Evolutionary conservation across 2,113 vertebrate genomes (phyloP).

Genomic region (Manacus vitellinus): DNA sequence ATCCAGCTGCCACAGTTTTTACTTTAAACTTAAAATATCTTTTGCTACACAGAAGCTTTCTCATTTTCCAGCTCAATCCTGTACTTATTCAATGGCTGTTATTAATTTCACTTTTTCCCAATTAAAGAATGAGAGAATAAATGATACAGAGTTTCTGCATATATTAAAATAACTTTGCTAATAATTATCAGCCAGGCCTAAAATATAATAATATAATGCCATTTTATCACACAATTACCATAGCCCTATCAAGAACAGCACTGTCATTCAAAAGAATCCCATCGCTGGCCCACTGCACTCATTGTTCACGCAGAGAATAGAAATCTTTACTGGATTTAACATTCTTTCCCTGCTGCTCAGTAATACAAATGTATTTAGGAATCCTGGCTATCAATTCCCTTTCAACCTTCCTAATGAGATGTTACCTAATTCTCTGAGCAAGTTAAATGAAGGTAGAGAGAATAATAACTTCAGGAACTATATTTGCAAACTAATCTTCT

Average conservation of each 20-base stretch:
- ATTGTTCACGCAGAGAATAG: constrained; percentile 51
- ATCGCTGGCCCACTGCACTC: not conserved
- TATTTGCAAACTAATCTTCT: constrained; percentile 37
- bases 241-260: constrained; percentile 11
- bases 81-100: constrained; percentile 18
- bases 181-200: constrained; percentile 26
- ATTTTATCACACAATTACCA: constrained; percentile 15
- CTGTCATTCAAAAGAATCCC: constrained; percentile 52
- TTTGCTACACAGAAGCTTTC: constrained; percentile 16
- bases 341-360: constrained; percentile 41
- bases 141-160: not conserved
- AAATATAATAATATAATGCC: constrained; percentile 4
- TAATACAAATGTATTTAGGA: constrained; percentile 45
- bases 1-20: not conserved
- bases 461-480: constrained; percentile 27
- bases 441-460: constrained; percentile 22
- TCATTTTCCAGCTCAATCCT: constrained; percentile 18
- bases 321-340: constrained; percentile 38
- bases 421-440: constrained; percentile 36
- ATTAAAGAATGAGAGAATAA: constrained; percentile 29
- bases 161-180: constrained; percentile 34
- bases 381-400: not conserved
- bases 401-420: constrained; percentile 47
- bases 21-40: constrained; percentile 42
- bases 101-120: constrained; percentile 42